Evolutionary conservation across 1,140 invertebrate genomes (phyloP).

Genomic region (Papilio polytes): DNA sequence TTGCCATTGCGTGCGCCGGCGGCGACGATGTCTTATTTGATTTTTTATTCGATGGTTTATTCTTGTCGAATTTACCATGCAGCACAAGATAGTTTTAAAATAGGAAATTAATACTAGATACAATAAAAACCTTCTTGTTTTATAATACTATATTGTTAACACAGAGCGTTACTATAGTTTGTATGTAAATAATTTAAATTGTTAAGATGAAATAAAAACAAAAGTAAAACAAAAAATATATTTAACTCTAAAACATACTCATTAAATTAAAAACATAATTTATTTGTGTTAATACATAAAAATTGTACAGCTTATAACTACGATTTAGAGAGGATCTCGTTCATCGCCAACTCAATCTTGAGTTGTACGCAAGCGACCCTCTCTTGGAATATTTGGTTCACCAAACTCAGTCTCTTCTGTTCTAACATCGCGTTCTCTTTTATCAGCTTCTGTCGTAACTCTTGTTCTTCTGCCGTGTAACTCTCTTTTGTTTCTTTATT

Average conservation of each 20-base stretch:
- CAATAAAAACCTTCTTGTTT: neutral
- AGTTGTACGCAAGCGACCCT: slow-evolving; percentile 87
- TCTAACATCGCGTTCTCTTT: slow-evolving; percentile 88
- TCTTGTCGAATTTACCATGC: no score
- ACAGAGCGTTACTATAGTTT: neutral
- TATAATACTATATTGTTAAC: neutral
- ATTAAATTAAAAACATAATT: slow-evolving; percentile 12
- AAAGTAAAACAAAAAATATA: neutral
- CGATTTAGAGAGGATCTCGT: slow-evolving; percentile 82
- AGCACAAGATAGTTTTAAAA: neutral
- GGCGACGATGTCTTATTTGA: no score
- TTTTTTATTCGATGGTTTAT: no score
- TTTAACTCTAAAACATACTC: neutral
- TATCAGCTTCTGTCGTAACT: slow-evolving; percentile 82
- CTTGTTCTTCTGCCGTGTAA: slow-evolving; percentile 73
- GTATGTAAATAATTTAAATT: neutral
- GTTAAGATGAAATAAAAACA: neutral
- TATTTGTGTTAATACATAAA: slow-evolving; percentile 13
- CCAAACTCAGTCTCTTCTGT: slow-evolving; percentile 86
- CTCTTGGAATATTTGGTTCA: slow-evolving; percentile 87
- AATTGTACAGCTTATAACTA: slow-evolving; percentile 45
- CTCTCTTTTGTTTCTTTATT: slow-evolving; percentile 83
- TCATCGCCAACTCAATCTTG: slow-evolving; percentile 87
- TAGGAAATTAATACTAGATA: neutral
- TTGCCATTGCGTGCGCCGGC: no score